Evolutionary conservation across 1,140 invertebrate species (phyloP).

Genomic region (Drosophila tropicalis): DNA sequence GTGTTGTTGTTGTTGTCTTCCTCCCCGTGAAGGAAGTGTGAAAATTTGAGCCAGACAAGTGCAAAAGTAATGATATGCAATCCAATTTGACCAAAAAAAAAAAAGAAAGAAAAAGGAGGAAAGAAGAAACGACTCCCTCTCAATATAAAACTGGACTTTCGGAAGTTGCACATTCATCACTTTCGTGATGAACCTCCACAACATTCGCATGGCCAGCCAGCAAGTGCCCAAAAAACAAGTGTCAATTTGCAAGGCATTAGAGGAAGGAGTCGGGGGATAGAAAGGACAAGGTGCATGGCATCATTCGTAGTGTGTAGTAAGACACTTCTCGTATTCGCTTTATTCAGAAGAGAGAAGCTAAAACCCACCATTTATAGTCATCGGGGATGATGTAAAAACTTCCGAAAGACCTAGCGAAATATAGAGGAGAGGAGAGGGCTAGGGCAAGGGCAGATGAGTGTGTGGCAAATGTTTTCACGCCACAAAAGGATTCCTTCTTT

Average conservation of each 20-base stretch:
- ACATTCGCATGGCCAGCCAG: not conserved
- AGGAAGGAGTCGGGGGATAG: not conserved
- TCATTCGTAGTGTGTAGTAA: not conserved
- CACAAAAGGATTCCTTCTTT: slow-evolving; percentile 11
- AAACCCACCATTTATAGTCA: not conserved
- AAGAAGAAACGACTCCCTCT: not conserved
- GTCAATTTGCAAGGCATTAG: slow-evolving; percentile 78
- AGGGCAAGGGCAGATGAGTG: slow-evolving; percentile 18
- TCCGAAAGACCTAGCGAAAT: not conserved
- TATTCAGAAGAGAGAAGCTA: not conserved
- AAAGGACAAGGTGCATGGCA: not conserved
- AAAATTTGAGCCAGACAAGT: slow-evolving; percentile 76
- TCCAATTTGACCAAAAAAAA: slow-evolving; percentile 59
- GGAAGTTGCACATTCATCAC: slow-evolving; percentile 82
- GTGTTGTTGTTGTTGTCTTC: slow-evolving; percentile 21
- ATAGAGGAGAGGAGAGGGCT: not conserved
- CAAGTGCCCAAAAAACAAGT: slow-evolving; percentile 46
- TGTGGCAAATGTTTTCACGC: slow-evolving; percentile 64
- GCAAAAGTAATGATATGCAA: slow-evolving; percentile 81
- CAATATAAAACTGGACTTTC: slow-evolving; percentile 39
- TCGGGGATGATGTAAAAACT: slow-evolving; percentile 6
- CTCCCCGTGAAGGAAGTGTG: slow-evolving; percentile 50
- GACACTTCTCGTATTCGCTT: not conserved
- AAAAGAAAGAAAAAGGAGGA: not conserved
- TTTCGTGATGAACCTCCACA: slow-evolving; percentile 62